A percentile compares a stretch with the other conserved stretches of the same genome.
Conservation (phyloP, 2,113 vertebrate species). For the Gulo gulo region DNA sequence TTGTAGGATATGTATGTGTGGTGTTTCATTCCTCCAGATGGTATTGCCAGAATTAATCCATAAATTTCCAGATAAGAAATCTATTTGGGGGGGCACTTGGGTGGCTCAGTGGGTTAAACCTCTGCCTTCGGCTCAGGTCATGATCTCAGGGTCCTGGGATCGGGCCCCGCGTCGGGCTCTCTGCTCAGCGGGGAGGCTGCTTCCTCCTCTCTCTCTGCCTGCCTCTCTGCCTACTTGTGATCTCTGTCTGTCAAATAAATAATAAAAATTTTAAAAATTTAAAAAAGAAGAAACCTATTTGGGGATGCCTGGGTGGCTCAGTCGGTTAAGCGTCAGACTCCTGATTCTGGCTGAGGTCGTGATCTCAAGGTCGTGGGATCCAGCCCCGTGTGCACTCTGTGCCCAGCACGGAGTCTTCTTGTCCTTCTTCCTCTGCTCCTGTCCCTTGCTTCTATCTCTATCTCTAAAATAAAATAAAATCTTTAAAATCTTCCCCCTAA, state of each 20-base stretch:
- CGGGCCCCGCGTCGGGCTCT: too few relatives aligned
- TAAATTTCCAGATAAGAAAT: background rate
- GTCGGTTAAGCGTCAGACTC: background rate
- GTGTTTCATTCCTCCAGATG: background rate
- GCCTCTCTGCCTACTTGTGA: too few relatives aligned
- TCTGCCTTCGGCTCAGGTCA: background rate
- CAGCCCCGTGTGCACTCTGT: background rate
- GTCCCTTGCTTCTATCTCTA: background rate
- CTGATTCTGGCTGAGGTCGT: background rate
- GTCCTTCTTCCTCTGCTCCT: too few relatives aligned
- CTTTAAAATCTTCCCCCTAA: background rate
- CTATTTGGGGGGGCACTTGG: background rate
- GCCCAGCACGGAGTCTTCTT: background rate
- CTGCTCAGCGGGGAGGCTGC: too few relatives aligned
- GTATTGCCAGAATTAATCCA: background rate
- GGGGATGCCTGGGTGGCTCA: background rate
- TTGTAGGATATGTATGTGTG: background rate
- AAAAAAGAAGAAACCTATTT: background rate
- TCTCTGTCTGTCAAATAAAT: too few relatives aligned
- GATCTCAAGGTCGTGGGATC: background rate
- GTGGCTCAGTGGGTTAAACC: background rate
- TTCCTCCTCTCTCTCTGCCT: too few relatives aligned
- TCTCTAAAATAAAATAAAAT: background rate
- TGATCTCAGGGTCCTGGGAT: too few relatives aligned
- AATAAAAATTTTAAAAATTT: too few relatives aligned